These are phyloP conservation scores for Cyclura pinguis DNA, from an alignment of 2,797 vertebrate genomes.

Conservation along the genomic window DNA sequence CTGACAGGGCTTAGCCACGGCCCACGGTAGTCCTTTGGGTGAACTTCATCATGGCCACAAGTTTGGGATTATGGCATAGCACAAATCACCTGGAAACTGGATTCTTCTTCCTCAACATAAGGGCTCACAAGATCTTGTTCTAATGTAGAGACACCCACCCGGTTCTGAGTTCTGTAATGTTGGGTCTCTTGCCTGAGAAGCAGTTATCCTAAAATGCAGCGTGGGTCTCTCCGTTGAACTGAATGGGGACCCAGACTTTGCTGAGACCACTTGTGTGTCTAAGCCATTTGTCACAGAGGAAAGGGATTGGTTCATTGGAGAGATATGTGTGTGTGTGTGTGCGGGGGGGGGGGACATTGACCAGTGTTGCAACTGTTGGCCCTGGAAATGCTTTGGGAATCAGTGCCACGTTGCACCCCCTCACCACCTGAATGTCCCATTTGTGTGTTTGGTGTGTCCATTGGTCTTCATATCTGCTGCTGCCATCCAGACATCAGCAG, in stretches of 20 bases:
- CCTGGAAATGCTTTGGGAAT: slow-evolving; percentile 8
- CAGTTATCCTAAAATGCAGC: neutral
- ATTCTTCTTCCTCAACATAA: too few species aligned
- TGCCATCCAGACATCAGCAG: neutral
- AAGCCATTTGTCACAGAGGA: neutral
- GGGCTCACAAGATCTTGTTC: neutral
- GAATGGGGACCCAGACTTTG: neutral
- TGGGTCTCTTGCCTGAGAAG: neutral
- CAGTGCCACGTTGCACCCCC: neutral
- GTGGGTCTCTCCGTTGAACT: neutral
- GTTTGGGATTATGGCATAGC: neutral
- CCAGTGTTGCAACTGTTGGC: neutral
- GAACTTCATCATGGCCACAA: neutral
- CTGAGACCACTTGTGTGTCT: neutral
- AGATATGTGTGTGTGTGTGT: neutral
- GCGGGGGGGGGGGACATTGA: neutral
- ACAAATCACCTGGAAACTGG: neutral
- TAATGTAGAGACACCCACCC: neutral
- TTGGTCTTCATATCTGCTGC: slow-evolving; percentile 34
- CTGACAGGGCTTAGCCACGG: neutral
- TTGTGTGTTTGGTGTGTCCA: slow-evolving; percentile 46
- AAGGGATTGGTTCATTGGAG: neutral
- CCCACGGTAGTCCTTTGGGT: neutral
- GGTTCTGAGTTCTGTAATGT: neutral
- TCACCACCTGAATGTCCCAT: slow-evolving; percentile 49